Evolutionary conservation across 2,113 vertebrate species (phyloP).

Genomic region (Glaucomys volans): DNA sequence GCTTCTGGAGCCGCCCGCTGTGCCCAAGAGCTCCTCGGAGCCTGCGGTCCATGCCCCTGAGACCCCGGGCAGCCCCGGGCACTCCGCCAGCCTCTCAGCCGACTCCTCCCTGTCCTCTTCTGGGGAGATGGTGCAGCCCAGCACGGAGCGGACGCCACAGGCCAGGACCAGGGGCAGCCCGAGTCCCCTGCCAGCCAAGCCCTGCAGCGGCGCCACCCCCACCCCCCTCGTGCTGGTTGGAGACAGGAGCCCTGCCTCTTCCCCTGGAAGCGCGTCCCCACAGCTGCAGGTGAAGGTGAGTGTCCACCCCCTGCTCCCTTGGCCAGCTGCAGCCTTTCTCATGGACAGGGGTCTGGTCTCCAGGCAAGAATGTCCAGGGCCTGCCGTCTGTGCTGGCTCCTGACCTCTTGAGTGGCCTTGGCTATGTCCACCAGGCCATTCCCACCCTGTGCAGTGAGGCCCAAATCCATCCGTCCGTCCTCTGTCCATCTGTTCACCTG

Average conservation of each 20-base stretch:
- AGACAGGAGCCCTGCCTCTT: slow-evolving; percentile 68
- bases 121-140: slow-evolving; percentile 79
- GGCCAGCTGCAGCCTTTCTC: neutral
- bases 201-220: slow-evolving; percentile 79
- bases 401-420: neutral
- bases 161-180: slow-evolving; percentile 70
- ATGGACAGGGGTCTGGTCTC: neutral
- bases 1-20: slow-evolving; percentile 34
- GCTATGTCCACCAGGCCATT: neutral
- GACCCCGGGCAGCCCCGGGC: slow-evolving; percentile 61
- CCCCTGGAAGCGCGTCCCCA: slow-evolving; percentile 66
- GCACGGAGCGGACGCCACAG: neutral
- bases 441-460: neutral
- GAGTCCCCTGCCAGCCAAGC: slow-evolving; percentile 74
- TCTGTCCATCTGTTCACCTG: fast-evolving
- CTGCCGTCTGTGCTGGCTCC: neutral
- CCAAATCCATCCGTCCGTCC: neutral
- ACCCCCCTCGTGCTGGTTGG: slow-evolving; percentile 78
- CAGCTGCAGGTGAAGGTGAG: slow-evolving; percentile 88
- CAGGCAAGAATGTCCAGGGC: neutral
- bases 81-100: slow-evolving; percentile 79
- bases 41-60: slow-evolving; percentile 89
- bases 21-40: slow-evolving; percentile 92
- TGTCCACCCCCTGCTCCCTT: neutral
- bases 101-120: slow-evolving; percentile 85